phyloP scores from a whole-genome alignment of 1,140 invertebrate species.

The Drosophila truncata region DNA sequence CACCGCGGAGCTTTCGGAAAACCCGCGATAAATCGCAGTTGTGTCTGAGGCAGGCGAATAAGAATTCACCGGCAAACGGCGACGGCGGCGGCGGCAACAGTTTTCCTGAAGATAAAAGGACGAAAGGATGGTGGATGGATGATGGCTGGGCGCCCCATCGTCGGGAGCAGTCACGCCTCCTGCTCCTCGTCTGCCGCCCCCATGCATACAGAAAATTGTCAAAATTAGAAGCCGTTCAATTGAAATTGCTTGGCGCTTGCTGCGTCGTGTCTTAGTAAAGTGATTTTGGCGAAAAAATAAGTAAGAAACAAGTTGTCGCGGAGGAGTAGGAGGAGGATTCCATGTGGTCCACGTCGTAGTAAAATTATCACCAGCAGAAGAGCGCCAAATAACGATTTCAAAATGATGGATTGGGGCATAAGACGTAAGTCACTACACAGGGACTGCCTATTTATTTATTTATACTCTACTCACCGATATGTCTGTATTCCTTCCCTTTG shows the following conservation, averaged over 20 bases:
- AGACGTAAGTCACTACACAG: slow-evolving; percentile 88
- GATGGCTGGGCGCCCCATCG: slow-evolving; percentile 36
- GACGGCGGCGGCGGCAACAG: slow-evolving; percentile 64
- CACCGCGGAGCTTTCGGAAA: slow-evolving; percentile 34
- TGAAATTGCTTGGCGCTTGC: slow-evolving; percentile 57
- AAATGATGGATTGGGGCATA: slow-evolving; percentile 92
- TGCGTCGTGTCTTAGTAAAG: slow-evolving; percentile 42
- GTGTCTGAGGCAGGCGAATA: slow-evolving; percentile 28
- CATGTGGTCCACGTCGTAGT: slow-evolving; percentile 45
- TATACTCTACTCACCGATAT: not conserved
- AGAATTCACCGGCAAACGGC: slow-evolving; percentile 49
- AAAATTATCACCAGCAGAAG: slow-evolving; percentile 22
- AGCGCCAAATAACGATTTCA: slow-evolving; percentile 48
- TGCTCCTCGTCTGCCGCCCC: slow-evolving; percentile 23
- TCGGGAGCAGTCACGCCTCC: slow-evolving; percentile 21
- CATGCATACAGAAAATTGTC: slow-evolving; percentile 81
- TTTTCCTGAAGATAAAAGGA: slow-evolving; percentile 43
- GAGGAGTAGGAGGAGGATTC: slow-evolving; percentile 1
- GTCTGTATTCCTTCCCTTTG: slow-evolving; percentile 11
- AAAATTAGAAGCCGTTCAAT: slow-evolving; percentile 80
- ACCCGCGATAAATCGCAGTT: slow-evolving; percentile 17
- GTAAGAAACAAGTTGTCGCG: not conserved
- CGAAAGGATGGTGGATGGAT: slow-evolving; percentile 30
- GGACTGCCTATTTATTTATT: slow-evolving; percentile 5
- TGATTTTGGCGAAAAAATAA: slow-evolving; percentile 30